These are phyloP conservation scores for Colletes latitarsis DNA, from an alignment of 1,140 invertebrate genomes.

Conservation along the genomic window DNA sequence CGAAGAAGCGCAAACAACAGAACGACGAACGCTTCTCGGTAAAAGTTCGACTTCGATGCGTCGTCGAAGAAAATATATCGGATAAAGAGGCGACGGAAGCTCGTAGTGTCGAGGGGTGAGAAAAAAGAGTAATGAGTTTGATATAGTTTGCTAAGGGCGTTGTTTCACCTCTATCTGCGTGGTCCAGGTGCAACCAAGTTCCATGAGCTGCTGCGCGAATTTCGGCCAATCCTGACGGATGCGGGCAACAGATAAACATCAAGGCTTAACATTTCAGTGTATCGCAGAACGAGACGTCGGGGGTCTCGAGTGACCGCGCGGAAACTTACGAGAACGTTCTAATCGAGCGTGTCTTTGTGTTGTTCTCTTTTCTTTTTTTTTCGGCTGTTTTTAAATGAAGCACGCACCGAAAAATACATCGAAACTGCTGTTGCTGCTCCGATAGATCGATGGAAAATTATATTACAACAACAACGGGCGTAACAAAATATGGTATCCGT, in stretches of 20 bases:
- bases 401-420: not conserved
- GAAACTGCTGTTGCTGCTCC: not conserved
- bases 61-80: not conserved
- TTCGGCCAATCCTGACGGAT: constrained; percentile 88
- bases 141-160: constrained; percentile 47
- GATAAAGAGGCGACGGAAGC: not conserved
- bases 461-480: not conserved
- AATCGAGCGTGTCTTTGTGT: not conserved
- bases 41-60: not conserved
- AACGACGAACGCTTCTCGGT: not conserved
- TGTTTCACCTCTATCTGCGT: constrained; percentile 87
- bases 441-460: not conserved
- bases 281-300: constrained; percentile 1
- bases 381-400: not conserved
- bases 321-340: not conserved
- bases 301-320: not conserved
- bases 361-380: not conserved
- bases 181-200: constrained; percentile 88
- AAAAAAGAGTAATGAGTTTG: constrained; percentile 7
- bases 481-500: not conserved
- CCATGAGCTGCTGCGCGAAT: constrained; percentile 89
- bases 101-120: not conserved
- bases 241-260: constrained; percentile 80
- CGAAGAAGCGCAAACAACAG: no score
- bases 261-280: constrained; percentile 58